Percentiles rank a stretch among this genome's conserved stretches.
phyloP scores from a whole-genome alignment of 2,113 vertebrate species.

The Amphiprion ocellaris region DNA sequence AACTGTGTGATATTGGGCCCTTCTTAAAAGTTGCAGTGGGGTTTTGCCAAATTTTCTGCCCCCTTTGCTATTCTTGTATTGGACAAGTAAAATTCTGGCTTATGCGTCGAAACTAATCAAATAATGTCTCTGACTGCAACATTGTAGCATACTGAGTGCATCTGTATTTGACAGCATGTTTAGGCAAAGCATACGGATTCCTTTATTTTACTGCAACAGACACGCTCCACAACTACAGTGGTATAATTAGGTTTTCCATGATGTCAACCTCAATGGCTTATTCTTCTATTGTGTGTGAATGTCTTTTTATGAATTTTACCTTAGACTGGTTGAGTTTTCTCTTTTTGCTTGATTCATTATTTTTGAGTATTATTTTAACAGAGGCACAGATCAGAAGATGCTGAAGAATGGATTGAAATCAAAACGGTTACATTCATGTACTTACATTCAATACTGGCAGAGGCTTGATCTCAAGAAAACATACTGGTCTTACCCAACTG shows the following conservation, averaged over 20 bases:
- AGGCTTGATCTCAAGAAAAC: background rate
- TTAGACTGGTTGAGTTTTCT: slow-evolving; percentile 8
- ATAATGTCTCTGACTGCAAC: background rate
- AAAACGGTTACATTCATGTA: slow-evolving; percentile 12
- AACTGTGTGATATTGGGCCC: slow-evolving; percentile 12
- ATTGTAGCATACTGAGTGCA: background rate
- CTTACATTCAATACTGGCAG: background rate
- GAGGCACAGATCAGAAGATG: slow-evolving; percentile 11
- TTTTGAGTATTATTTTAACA: slow-evolving; percentile 8
- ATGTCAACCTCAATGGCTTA: background rate
- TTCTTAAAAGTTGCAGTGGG: slow-evolving; percentile 15
- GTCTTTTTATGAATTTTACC: background rate
- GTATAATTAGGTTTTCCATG: slow-evolving; percentile 3
- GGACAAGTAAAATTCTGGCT: background rate
- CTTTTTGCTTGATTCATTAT: background rate
- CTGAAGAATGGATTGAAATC: slow-evolving; percentile 1
- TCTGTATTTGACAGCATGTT: background rate
- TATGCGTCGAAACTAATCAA: background rate
- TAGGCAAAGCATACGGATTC: background rate
- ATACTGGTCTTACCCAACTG: slow-evolving; percentile 39
- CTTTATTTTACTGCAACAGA: background rate
- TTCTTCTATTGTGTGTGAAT: background rate
- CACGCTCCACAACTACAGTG: background rate
- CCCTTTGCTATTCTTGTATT: no score
- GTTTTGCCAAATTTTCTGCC: background rate